Evolutionary conservation across 2,888 invertebrate genomes (phyloP).

Genomic region (Myopa tessellatipennis): DNA sequence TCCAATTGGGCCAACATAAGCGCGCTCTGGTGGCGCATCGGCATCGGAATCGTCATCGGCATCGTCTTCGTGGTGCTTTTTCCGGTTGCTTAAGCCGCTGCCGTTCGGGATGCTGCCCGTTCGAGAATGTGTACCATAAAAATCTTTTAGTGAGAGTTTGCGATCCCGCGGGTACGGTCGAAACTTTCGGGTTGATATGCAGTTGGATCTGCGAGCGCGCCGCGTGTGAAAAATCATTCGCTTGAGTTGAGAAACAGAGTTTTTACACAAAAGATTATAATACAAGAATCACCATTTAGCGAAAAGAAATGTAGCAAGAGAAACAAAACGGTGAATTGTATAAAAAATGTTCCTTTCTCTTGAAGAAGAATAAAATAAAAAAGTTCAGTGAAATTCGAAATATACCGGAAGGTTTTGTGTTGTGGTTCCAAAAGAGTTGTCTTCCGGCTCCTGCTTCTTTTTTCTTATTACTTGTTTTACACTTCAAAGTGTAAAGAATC

Average conservation of each 20-base stretch:
- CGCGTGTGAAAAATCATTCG: not conserved
- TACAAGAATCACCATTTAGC: too few relatives aligned
- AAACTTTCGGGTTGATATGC: constrained; percentile 58
- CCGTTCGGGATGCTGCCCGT: constrained; percentile 40
- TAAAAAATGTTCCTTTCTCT: too few relatives aligned
- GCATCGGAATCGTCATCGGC: not conserved
- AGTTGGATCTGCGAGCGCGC: constrained; percentile 19
- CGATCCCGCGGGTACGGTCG: constrained; percentile 69
- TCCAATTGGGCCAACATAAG: constrained; percentile 1
- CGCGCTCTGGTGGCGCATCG: constrained; percentile 24
- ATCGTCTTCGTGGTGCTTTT: constrained; percentile 5
- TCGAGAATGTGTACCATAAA: constrained; percentile 65
- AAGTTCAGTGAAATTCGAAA: too few relatives aligned
- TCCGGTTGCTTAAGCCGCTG: constrained; percentile 5
- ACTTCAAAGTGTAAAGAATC: too few relatives aligned
- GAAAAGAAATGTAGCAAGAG: too few relatives aligned
- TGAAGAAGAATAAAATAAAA: too few relatives aligned
- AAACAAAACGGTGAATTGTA: too few relatives aligned
- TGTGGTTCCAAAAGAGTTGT: too few relatives aligned
- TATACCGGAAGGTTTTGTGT: too few relatives aligned
- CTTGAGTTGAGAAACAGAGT: constrained; percentile 7
- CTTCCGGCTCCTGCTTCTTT: too few relatives aligned
- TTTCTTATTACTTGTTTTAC: too few relatives aligned
- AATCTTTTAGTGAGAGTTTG: constrained; percentile 68
- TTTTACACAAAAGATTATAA: too few relatives aligned